A percentile compares a stretch with the other conserved stretches of the same genome.
These are phyloP conservation scores for Physocephala rufipes DNA, from an alignment of 2,888 invertebrate species.

Conservation along the genomic window DNA sequence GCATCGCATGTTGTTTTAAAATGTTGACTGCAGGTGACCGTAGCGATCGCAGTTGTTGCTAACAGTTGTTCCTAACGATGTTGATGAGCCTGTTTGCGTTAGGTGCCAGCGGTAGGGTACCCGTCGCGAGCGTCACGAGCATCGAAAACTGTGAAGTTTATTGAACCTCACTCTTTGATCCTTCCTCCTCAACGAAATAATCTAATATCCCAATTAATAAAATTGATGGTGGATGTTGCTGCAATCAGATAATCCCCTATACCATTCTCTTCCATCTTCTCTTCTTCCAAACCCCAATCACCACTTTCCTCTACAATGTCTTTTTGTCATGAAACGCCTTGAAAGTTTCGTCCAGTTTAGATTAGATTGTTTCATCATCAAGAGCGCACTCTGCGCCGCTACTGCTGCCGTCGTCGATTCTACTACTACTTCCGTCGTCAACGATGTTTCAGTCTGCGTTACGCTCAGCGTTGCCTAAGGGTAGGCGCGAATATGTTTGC, in stretches of 20 bases:
- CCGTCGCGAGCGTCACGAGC: background rate
- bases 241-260: background rate
- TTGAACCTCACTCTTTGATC: background rate
- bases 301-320: background rate
- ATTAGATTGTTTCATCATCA: too few relatives aligned
- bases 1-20: conserved; percentile 14
- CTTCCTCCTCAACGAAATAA: background rate
- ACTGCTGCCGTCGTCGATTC: conserved; percentile 17
- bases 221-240: conserved; percentile 1
- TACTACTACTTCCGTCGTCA: too few relatives aligned
- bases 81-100: too few relatives aligned
- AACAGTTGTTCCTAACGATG: too few relatives aligned
- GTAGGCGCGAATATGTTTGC: conserved; percentile 13
- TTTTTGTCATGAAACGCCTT: too few relatives aligned
- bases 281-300: background rate
- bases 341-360: too few relatives aligned
- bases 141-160: background rate
- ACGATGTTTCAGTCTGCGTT: too few relatives aligned
- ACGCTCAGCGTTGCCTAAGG: background rate
- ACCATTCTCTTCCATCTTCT: background rate
- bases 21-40: conserved; percentile 27
- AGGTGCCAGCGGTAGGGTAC: too few relatives aligned
- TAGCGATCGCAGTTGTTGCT: background rate
- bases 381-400: too few relatives aligned
- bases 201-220: conserved; percentile 13